Evolutionary conservation across 2,797 vertebrate species (phyloP).

Genomic region (Orientallactaga sibirica): DNA sequence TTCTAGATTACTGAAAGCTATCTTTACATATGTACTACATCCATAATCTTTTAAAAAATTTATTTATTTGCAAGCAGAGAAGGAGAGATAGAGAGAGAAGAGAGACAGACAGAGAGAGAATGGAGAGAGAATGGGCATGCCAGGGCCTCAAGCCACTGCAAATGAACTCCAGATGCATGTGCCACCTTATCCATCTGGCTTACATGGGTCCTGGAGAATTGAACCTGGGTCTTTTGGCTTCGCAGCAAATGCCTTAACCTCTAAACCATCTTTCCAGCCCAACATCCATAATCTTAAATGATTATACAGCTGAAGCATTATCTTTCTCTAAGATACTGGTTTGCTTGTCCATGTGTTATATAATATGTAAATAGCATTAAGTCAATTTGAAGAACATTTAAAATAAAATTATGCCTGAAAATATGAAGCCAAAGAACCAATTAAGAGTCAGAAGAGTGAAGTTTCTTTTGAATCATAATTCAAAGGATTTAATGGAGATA

Average conservation of each 20-base stretch:
- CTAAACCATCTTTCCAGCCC: no score
- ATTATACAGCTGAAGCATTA: slow-evolving; percentile 16
- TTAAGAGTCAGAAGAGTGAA: slow-evolving; percentile 55
- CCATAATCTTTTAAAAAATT: neutral
- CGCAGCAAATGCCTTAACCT: no score
- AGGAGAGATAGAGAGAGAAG: no score
- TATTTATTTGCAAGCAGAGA: no score
- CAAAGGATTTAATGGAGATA: slow-evolving; percentile 39
- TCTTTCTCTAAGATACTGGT: slow-evolving; percentile 7
- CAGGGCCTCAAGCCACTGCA: no score
- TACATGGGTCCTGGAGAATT: no score
- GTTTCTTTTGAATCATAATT: slow-evolving; percentile 58
- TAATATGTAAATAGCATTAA: slow-evolving; percentile 55
- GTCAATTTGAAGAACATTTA: slow-evolving; percentile 51
- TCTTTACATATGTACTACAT: neutral
- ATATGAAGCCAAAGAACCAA: slow-evolving; percentile 23
- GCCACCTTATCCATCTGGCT: no score
- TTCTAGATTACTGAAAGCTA: slow-evolving; percentile 24
- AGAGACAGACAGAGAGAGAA: no score
- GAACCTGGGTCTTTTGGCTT: no score
- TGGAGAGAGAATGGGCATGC: no score
- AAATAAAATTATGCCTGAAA: slow-evolving; percentile 58
- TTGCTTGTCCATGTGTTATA: slow-evolving; percentile 49
- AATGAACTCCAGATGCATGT: no score
- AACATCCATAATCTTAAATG: neutral